Percentiles rank a stretch among this genome's conserved stretches.
Evolutionary conservation across 2,113 vertebrate genomes (phyloP).

Genomic region (Athene cunicularia): DNA sequence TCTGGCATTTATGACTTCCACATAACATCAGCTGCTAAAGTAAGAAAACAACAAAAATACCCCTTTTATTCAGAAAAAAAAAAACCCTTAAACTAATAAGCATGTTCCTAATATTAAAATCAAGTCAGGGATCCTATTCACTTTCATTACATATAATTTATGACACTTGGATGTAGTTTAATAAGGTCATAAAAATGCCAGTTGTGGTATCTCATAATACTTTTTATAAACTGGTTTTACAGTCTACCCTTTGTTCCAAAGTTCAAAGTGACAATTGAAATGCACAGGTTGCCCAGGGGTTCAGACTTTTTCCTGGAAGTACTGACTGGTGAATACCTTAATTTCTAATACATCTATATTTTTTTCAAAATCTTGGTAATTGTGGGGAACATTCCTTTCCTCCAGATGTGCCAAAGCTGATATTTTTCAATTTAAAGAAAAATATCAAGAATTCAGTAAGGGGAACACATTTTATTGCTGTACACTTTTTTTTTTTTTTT

Average conservation of each 20-base stretch:
- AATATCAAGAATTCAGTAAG: slow-evolving; percentile 59
- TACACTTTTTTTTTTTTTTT: neutral
- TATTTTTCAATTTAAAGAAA: slow-evolving; percentile 71
- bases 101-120: slow-evolving; percentile 81
- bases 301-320: slow-evolving; percentile 69
- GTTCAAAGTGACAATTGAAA: slow-evolving; percentile 87
- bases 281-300: slow-evolving; percentile 76
- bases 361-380: slow-evolving; percentile 68
- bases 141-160: slow-evolving; percentile 86
- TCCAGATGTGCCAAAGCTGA: slow-evolving; percentile 70
- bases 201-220: slow-evolving; percentile 87
- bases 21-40: slow-evolving; percentile 76
- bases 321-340: slow-evolving; percentile 62
- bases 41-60: slow-evolving; percentile 70
- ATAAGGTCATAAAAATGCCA: slow-evolving; percentile 86
- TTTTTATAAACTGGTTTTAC: slow-evolving; percentile 88
- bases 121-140: slow-evolving; percentile 78
- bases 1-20: slow-evolving; percentile 81
- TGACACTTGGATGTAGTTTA: slow-evolving; percentile 85
- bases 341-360: slow-evolving; percentile 59
- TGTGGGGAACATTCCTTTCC: slow-evolving; percentile 63
- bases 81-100: slow-evolving; percentile 76
- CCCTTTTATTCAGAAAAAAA: slow-evolving; percentile 69
- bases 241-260: slow-evolving; percentile 84
- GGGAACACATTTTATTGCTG: slow-evolving; percentile 65